Percentiles rank a stretch among this genome's conserved stretches.
Evolutionary conservation across 2,888 invertebrate genomes (phyloP).

Genomic region (Drosophila demipolita): DNA sequence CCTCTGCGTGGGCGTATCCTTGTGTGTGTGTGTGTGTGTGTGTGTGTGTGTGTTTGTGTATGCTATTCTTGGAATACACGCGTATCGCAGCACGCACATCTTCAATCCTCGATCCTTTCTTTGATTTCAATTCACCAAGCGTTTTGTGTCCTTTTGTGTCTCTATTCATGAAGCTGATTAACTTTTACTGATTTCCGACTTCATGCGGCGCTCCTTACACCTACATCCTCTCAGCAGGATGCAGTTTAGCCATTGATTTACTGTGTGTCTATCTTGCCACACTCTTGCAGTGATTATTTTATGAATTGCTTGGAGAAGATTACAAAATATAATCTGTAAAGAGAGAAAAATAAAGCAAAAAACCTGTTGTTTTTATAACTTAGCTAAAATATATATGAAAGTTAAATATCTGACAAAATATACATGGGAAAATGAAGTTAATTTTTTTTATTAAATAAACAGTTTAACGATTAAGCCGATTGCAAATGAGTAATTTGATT

Average conservation of each 20-base stretch:
- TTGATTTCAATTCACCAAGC: slow-evolving; percentile 12
- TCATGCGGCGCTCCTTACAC: slow-evolving; percentile 18
- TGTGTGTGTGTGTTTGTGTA: slow-evolving; percentile 40
- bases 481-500: background rate
- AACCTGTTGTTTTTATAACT: background rate
- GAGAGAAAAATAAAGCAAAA: background rate
- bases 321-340: background rate
- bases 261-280: background rate
- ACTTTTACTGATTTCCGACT: slow-evolving; percentile 53
- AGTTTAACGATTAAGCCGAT: background rate
- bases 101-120: slow-evolving; percentile 30
- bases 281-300: background rate
- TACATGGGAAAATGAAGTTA: background rate
- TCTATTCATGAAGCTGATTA: slow-evolving; percentile 37
- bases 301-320: background rate
- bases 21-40: slow-evolving; percentile 36
- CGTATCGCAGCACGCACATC: slow-evolving; percentile 78
- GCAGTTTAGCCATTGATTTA: background rate
- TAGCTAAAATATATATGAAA: background rate
- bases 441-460: background rate
- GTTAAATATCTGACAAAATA: background rate
- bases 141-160: slow-evolving; percentile 12
- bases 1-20: slow-evolving; percentile 34
- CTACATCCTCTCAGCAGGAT: slow-evolving; percentile 36
- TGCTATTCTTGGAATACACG: slow-evolving; percentile 72